Base-by-base conservation (phyloP, 2,113 vertebrate genomes). In the Ochotona princeps region DNA sequence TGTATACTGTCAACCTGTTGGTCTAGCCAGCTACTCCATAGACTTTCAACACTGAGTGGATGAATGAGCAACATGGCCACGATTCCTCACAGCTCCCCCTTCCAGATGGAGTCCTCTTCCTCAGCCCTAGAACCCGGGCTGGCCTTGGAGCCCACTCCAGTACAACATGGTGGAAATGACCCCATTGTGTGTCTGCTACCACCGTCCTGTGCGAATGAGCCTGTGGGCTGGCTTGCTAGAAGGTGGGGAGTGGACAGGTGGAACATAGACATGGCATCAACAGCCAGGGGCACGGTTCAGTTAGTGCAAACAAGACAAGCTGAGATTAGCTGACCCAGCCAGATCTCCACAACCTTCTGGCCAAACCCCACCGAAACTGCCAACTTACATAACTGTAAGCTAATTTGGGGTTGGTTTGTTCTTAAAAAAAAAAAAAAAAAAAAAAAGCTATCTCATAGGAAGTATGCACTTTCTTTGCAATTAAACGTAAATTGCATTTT, bases 21-120 rank as follows among this genome's bases (percentile, higher is more conserved):
- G 32, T 25, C 76, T 79, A 47, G 69, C 75, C 35, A 89, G 38
- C 21, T 86, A 51, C 44, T 74, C 26, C 35, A 18, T 79, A 44
- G 38, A 44, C 38, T 89, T 76, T 91, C 61, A 92, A 78, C 90
- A 8, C 47, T 35, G 83, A 60, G 25, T 78, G 47, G 89, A 75
- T 54, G 7, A 83, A 74, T 28, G 74, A 26, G n/a, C n/a, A 67
- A 83, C 32, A 38, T 20, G 17, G 17, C 21, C 23, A 61, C 38
- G n/a, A 26, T 25, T 69, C 44, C 61, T 13, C 17, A 38, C 1
- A 25, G 72, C 17, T 60, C 28, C 35, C 93, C 73, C 30, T 26
- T 8, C 32, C 1, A 57, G 63, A 47, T 0, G 10, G 0, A 35
- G 47, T 25, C 20, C 14, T 25, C 26, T 32, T 47, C 85, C 72